Evolutionary conservation across 2,113 vertebrate species (phyloP).

Genomic region (Galbula dea): DNA sequence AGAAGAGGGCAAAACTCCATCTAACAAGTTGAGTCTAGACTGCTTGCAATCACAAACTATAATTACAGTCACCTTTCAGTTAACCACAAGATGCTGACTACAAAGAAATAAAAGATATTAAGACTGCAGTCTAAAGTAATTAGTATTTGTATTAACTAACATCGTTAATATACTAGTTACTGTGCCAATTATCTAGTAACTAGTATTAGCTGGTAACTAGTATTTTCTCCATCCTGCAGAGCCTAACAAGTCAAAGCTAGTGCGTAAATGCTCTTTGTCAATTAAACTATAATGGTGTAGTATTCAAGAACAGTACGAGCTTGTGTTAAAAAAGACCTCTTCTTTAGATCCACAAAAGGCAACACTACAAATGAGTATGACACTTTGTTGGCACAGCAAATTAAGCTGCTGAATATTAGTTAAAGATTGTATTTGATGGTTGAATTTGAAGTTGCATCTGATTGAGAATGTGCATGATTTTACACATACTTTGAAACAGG

Average conservation of each 20-base stretch:
- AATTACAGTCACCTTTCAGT: background rate
- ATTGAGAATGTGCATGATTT: background rate
- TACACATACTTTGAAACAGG: background rate
- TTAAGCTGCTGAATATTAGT: background rate
- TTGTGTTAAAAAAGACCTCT: background rate
- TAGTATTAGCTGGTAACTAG: background rate
- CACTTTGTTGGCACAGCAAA: background rate
- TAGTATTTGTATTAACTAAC: background rate
- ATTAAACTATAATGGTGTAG: fast-evolving
- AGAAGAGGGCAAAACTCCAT: background rate
- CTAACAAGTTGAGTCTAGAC: background rate
- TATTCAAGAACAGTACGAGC: background rate
- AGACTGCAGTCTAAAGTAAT: background rate
- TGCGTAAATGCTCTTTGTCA: background rate
- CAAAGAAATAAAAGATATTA: background rate
- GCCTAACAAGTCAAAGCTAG: background rate
- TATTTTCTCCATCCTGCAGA: background rate
- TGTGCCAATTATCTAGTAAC: background rate
- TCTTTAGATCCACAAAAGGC: background rate
- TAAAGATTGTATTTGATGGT: background rate
- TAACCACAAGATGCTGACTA: background rate
- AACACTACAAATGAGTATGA: background rate
- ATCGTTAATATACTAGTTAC: background rate
- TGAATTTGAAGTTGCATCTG: background rate
- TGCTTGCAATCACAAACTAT: background rate